Evolutionary conservation across 1,140 invertebrate species (phyloP), one percentile per base, ranked within the genome.

Genomic region (Drosophila quadrilineata): DNA sequence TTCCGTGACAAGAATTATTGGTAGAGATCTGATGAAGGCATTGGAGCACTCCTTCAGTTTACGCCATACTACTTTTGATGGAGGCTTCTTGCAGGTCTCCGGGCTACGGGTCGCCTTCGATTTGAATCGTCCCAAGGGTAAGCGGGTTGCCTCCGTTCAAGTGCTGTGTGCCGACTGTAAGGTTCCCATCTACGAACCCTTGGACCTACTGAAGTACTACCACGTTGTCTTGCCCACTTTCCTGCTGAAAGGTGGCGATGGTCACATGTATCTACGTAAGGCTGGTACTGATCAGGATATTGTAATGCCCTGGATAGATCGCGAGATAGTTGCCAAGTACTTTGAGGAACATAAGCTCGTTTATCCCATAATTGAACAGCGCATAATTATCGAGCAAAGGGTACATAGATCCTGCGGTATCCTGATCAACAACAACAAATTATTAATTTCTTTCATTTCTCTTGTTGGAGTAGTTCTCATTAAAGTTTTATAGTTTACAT

Each of bases 11-110:
- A 90, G 88, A 3, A 90, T 94, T 49, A 91, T 89, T 35, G 93
- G 93, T 6, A 16, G 21, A 2, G 62, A 65, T 3, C 38, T 89
- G 1, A 57, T 74, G 3, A 56, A 89, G 35, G 88, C 90, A 6
- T 71, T 94, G 16, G 93, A 93, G 77, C 90, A 92, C 73, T 92
- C 92, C 92, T 0, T 75, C 85, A 12, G 3, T 0, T 10, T 82
- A 76, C 89, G 91, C 8, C 77, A 71, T 46, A 90, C 91, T 2
- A 89, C 90, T 4, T 90, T 89, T 0, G 54, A 88, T 3, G 93
- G 92, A 8, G 91, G 92, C 53, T 93, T 93, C 74, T 80, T 93
- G 8, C 93, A 94, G 87, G 85, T 92, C 8, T 92, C 93, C 5
- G 93, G 93, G 0, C 65, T 94, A 16, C 82, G 90, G 45, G 86